A percentile compares a stretch with the other conserved stretches of the same genome.
phyloP scores from a whole-genome alignment of 35 echinoderm and acorn worm genomes.

The Ptychodera flava region DNA sequence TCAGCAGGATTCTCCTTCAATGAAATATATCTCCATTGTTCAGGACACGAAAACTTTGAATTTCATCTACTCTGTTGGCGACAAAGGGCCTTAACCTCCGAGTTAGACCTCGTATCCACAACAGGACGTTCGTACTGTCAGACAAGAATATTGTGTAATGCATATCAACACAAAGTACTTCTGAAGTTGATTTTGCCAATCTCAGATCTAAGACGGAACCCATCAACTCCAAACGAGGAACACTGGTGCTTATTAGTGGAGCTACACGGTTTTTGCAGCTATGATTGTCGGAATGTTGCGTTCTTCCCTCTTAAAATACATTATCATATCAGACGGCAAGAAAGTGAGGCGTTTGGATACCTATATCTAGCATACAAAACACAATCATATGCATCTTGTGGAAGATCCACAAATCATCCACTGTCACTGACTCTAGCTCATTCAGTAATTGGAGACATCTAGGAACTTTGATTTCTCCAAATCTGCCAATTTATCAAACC shows the following conservation, averaged over 20 bases:
- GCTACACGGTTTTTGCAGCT: slow-evolving; percentile 20
- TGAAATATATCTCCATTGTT: too few species aligned
- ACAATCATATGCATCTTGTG: too few species aligned
- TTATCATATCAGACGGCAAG: background rate
- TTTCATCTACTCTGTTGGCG: slow-evolving; percentile 31
- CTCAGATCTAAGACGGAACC: slow-evolving; percentile 19
- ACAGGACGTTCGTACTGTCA: slow-evolving; percentile 14
- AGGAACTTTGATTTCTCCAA: too few species aligned
- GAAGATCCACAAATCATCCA: slow-evolving; percentile 31
- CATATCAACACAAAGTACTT: background rate
- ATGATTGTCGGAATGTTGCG: too few species aligned
- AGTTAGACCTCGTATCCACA: slow-evolving; percentile 20
- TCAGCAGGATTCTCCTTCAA: too few species aligned
- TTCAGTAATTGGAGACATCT: too few species aligned
- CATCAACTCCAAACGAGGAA: slow-evolving; percentile 32
- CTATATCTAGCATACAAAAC: background rate
- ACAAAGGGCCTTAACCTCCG: slow-evolving; percentile 36
- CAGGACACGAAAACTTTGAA: slow-evolving; percentile 14
- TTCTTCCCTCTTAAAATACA: too few species aligned
- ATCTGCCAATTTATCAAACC: slow-evolving; percentile 3
- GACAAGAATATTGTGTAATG: background rate
- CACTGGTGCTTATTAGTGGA: slow-evolving; percentile 20
- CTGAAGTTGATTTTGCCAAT: too few species aligned
- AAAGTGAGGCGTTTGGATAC: background rate
- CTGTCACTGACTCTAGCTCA: slow-evolving; percentile 4